phyloP scores from a whole-genome alignment of 2,888 invertebrate genomes.

The Listrodromus nycthemerus region DNA sequence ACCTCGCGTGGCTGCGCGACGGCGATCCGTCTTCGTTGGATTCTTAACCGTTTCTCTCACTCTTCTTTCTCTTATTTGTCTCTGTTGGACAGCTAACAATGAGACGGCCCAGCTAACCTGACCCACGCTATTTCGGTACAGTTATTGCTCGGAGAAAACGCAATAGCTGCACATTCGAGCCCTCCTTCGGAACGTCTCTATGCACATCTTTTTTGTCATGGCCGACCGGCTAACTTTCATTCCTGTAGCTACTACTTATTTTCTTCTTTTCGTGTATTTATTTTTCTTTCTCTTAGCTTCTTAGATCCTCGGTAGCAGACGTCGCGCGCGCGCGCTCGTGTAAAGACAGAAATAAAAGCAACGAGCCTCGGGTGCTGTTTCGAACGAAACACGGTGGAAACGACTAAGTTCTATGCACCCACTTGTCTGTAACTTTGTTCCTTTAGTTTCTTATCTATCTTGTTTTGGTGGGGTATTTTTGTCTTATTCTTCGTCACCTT shows the following conservation, averaged over 20 bases:
- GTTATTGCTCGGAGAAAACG: constrained; percentile 13
- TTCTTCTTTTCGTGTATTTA: constrained; percentile 6
- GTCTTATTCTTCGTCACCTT: neutral
- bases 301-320: constrained; percentile 38
- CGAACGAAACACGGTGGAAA: constrained; percentile 36
- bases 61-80: constrained; percentile 78
- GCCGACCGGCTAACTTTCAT: constrained; percentile 42
- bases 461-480: neutral
- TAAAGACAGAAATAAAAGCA: constrained; percentile 52
- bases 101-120: constrained; percentile 55
- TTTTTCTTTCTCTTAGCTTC: constrained; percentile 1
- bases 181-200: constrained; percentile 35
- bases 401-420: constrained; percentile 38
- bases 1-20: constrained; percentile 60
- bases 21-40: constrained; percentile 80
- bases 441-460: constrained; percentile 11
- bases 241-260: constrained; percentile 22
- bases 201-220: constrained; percentile 44
- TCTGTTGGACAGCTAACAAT: constrained; percentile 74
- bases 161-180: constrained; percentile 2
- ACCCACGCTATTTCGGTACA: constrained; percentile 53
- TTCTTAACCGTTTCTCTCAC: constrained; percentile 70
- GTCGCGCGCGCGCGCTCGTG: constrained; percentile 24
- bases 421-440: constrained; percentile 15
- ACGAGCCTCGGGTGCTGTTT: constrained; percentile 1